These are phyloP conservation scores for Protobothrops flavoviridis DNA, from an alignment of 2,113 vertebrate species.

Conservation along the genomic window DNA sequence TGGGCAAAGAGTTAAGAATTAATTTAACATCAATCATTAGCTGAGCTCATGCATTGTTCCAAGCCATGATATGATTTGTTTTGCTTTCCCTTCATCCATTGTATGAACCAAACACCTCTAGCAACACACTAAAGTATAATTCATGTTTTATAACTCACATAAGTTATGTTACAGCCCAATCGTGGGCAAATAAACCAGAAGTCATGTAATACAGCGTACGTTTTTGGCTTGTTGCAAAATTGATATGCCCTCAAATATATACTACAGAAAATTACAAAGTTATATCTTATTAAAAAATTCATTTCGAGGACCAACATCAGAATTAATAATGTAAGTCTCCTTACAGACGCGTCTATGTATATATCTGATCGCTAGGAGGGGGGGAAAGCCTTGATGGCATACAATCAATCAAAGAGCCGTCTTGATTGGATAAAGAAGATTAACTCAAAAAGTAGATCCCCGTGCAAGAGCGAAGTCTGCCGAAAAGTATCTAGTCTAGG, in stretches of 20 bases:
- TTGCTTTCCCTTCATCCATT: neutral
- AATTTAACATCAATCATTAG: neutral
- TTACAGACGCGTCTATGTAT: neutral
- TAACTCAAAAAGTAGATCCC: neutral
- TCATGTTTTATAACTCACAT: neutral
- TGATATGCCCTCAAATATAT: neutral
- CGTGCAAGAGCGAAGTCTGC: neutral
- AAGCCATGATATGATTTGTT: neutral
- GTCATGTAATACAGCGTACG: neutral
- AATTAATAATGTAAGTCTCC: neutral
- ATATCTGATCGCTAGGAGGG: neutral
- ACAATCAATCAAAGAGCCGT: neutral
- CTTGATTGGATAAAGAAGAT: neutral
- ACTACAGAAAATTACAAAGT: neutral
- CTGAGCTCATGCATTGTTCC: neutral
- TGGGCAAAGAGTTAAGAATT: neutral
- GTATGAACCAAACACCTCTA: neutral
- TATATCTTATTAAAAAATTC: neutral
- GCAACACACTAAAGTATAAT: neutral
- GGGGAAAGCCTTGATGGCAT: neutral
- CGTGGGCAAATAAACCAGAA: neutral
- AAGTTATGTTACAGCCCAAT: neutral
- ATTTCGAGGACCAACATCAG: neutral
- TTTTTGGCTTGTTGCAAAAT: neutral
- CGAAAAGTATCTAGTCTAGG: neutral